Percentiles rank a stretch among this genome's conserved stretches.
phyloP scores from a whole-genome alignment of 2,888 invertebrate genomes.

The Tortricodes alternella region DNA sequence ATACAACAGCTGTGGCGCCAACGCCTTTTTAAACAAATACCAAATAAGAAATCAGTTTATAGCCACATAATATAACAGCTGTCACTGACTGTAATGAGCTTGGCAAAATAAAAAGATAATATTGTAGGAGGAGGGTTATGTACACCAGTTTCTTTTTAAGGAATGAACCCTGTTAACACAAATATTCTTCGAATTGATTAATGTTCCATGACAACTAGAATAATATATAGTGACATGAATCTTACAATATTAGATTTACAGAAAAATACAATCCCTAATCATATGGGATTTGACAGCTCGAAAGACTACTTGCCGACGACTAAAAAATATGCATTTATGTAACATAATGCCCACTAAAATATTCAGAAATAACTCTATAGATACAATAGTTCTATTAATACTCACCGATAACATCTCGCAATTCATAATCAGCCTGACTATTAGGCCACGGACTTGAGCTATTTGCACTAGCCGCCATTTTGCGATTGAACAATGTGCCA shows the following conservation, averaged over 20 bases:
- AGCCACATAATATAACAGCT: constrained; percentile 29
- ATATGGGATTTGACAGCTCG: constrained; percentile 38
- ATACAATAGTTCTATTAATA: constrained; percentile 41
- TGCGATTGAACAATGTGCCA: constrained; percentile 58
- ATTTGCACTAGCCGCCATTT: constrained; percentile 65
- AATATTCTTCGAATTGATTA: not conserved
- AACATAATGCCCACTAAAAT: constrained; percentile 4
- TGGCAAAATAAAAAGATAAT: not conserved
- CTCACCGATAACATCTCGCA: constrained; percentile 96
- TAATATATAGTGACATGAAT: not conserved
- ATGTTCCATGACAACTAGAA: not conserved
- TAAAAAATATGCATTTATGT: constrained; percentile 28
- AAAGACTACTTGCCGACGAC: constrained; percentile 33
- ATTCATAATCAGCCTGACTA: constrained; percentile 94
- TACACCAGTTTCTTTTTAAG: not conserved
- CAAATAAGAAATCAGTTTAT: constrained; percentile 2
- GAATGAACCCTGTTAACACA: not conserved
- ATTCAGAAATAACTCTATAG: constrained; percentile 30
- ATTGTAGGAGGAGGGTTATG: constrained; percentile 1
- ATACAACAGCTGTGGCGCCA: constrained; percentile 98
- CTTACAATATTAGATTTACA: not conserved
- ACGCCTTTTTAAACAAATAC: constrained; percentile 84
- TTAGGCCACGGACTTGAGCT: constrained; percentile 90
- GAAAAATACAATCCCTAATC: constrained; percentile 12
- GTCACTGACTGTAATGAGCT: constrained; percentile 2